phyloP scores from a whole-genome alignment of 2,113 vertebrate genomes.

The Trematomus loennbergii region DNA sequence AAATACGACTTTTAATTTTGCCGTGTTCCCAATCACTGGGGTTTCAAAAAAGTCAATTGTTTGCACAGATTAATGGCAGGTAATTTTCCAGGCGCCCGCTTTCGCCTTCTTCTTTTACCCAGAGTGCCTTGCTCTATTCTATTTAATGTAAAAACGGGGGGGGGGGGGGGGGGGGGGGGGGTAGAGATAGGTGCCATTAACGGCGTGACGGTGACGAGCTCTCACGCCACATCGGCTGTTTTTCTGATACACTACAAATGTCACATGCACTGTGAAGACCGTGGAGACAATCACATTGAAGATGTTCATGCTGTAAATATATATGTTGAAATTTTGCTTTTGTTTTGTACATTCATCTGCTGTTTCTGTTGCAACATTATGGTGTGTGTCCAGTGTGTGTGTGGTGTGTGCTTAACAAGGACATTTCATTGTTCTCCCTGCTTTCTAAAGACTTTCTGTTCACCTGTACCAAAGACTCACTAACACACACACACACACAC shows the following conservation, averaged over 20 bases:
- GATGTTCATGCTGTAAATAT: constrained; percentile 57
- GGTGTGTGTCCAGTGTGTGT: constrained; percentile 35
- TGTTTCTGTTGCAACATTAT: constrained; percentile 51
- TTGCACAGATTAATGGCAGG: constrained; percentile 83
- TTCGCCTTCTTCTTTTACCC: constrained; percentile 71
- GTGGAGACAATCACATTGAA: constrained; percentile 61
- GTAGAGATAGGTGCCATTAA: constrained; percentile 32
- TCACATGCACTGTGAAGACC: constrained; percentile 65
- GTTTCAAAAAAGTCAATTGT: constrained; percentile 79
- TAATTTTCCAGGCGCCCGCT: constrained; percentile 69
- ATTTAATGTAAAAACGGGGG: constrained; percentile 72
- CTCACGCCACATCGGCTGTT: constrained; percentile 18
- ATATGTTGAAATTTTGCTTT: constrained; percentile 46
- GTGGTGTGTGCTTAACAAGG: constrained; percentile 23
- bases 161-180: constrained; percentile 29
- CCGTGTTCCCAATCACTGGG: constrained; percentile 69
- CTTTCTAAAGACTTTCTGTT: constrained; percentile 33
- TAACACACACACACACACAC: constrained; percentile 18
- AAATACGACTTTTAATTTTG: constrained; percentile 81
- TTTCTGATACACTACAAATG: constrained; percentile 40
- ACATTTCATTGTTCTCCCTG: constrained; percentile 23
- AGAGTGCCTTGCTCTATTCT: constrained; percentile 81
- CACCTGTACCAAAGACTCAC: constrained; percentile 70
- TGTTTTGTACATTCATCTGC: constrained; percentile 50
- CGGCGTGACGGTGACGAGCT: constrained; percentile 17